A percentile compares a stretch with the other conserved stretches of the same genome.
Evolutionary conservation across 2,113 vertebrate species (phyloP).

Genomic region (Colinus virginianus): DNA sequence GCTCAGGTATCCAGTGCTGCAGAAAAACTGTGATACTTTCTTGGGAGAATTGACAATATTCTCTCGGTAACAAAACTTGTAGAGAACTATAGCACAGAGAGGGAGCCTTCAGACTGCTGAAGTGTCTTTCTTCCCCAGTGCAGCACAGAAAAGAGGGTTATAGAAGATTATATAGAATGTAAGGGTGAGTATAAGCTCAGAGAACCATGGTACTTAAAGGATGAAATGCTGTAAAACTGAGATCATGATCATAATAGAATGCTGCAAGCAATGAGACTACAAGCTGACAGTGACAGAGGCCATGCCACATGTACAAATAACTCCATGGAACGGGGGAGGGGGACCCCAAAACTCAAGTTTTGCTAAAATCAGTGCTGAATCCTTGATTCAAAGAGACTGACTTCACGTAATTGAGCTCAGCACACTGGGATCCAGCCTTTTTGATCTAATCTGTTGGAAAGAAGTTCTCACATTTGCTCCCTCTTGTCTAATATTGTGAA

Average conservation of each 20-base stretch:
- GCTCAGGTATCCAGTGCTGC: neutral
- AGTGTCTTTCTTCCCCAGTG: neutral
- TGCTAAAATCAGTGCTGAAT: neutral
- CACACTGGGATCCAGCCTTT: neutral
- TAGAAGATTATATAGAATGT: neutral
- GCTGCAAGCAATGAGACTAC: neutral
- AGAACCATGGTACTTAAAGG: neutral
- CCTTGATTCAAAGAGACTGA: neutral
- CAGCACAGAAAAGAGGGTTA: neutral
- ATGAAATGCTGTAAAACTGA: neutral
- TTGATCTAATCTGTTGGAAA: neutral
- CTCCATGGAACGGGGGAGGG: neutral
- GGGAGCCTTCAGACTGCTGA: neutral
- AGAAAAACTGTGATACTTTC: neutral
- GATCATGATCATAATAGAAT: too few species aligned
- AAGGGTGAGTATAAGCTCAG: neutral
- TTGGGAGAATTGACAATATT: neutral
- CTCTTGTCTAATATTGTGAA: neutral
- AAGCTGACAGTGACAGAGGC: neutral
- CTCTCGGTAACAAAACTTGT: neutral
- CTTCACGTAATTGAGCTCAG: neutral
- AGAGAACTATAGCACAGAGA: neutral
- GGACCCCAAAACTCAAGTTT: accelerated
- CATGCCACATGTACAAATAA: neutral
- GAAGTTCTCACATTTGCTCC: neutral